Evolutionary conservation across 1,140 invertebrate genomes (phyloP), one percentile per base, ranked within the genome.

Genomic region (Pseudachorutes palmiensis): DNA sequence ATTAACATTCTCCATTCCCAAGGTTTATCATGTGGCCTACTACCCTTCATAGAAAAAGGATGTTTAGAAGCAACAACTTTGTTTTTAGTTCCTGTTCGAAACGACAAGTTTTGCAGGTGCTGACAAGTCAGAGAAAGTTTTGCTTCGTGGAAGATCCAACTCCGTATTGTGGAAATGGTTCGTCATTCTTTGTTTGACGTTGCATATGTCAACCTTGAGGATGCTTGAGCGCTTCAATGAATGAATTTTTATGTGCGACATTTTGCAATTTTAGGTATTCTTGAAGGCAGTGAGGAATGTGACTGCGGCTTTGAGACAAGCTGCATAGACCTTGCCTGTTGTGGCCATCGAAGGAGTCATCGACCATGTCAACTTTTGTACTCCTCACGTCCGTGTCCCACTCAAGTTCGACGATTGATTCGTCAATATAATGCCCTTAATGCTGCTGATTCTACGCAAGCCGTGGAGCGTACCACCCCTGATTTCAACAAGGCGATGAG

Each of bases 91-190:
- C 51, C 5, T 55, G 51, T 22, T 55, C 51, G 3, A 55, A 55
- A 26, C 9, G 24, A 24, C 24, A 26, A 5, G 24, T 55, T 5
- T 5, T 14, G 24, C 9, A 55, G 5, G 24, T 55, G 3, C 24
- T 55, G 3, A 14, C 9, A 24, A 22, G 24, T 55, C 3, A 26
- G 3, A 9, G 24, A 5, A 24, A 24, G 5, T 55, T 55, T 26
- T 55, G 51, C 24, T 55, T 55, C 24, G 24, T 19, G 24, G 24
- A 24, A 55, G 51, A 55, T 55, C 12, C 51, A 55, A 24, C 9
- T 16, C 51, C 51, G 24, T 55, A 14, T 24, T 55, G 51, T 55
- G 51, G 51, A 55, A 55, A 55, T 55, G 51, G 51, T 45, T 55
- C 5, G 24, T n/a, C n/a, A n/a, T n/a, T n/a, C n/a, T n/a, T n/a